A percentile compares a stretch with the other conserved stretches of the same genome.
Evolutionary conservation across 2,113 vertebrate genomes (phyloP).

Genomic region (Menura novaehollandiae): DNA sequence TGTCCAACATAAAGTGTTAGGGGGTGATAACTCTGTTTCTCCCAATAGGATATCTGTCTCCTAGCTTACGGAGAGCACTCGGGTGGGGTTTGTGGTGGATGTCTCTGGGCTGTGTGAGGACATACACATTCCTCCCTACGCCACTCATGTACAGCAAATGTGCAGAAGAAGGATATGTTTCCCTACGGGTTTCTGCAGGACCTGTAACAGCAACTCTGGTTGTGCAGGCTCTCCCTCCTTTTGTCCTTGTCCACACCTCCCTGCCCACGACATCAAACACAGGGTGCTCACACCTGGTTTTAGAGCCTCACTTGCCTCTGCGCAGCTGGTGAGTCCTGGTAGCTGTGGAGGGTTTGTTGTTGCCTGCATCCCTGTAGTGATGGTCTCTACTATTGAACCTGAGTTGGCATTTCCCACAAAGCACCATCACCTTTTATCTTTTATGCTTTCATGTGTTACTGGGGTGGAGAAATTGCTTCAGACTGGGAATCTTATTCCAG

Average conservation of each 20-base stretch:
- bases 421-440: not conserved
- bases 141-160: rapidly evolving
- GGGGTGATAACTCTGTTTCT: not conserved
- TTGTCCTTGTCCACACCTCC: not conserved
- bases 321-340: not conserved
- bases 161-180: rapidly evolving
- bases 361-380: not conserved
- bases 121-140: rapidly evolving
- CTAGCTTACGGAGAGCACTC: rapidly evolving
- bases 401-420: not conserved
- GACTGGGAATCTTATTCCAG: not conserved
- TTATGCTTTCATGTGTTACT: not conserved
- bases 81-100: not conserved
- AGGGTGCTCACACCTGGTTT: not conserved
- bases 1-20: not conserved
- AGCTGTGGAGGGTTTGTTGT: not conserved
- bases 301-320: not conserved
- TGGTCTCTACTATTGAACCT: not conserved
- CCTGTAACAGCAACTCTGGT: not conserved
- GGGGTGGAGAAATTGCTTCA: not conserved
- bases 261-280: not conserved
- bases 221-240: not conserved
- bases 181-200: not conserved
- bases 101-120: not conserved
- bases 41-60: rapidly evolving